A percentile compares a stretch with the other conserved stretches of the same genome.
Conservation (phyloP, 2,113 vertebrate genomes). For the Hemibagrus wyckioides region DNA sequence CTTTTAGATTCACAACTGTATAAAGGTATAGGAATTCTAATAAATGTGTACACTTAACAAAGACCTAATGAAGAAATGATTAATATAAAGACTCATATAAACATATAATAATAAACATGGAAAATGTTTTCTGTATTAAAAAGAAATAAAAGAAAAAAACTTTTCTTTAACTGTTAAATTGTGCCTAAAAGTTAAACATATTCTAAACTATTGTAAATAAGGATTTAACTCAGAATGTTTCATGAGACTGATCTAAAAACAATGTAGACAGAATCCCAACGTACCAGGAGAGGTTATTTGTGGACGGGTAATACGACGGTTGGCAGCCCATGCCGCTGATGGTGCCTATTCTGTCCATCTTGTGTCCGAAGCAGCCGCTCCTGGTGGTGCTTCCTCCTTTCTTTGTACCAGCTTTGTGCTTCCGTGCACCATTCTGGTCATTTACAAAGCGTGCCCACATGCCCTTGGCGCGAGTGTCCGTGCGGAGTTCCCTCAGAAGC, state of each 20-base stretch:
- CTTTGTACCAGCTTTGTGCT: slow-evolving; percentile 80
- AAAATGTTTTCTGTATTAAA: not conserved
- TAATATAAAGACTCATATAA: not conserved
- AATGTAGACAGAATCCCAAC: slow-evolving; percentile 50
- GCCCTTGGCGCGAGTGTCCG: slow-evolving; percentile 79
- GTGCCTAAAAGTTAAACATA: not conserved
- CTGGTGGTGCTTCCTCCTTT: slow-evolving; percentile 77
- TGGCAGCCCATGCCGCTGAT: slow-evolving; percentile 96
- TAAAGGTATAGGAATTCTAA: no score
- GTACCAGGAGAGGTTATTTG: slow-evolving; percentile 71
- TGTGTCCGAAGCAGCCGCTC: slow-evolving; percentile 93
- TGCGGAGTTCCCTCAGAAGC: slow-evolving; percentile 81
- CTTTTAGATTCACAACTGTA: not conserved
- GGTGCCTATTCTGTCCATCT: slow-evolving; percentile 95
- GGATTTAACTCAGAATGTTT: not conserved
- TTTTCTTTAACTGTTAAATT: not conserved
- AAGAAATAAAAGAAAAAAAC: not conserved
- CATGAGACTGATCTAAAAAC: not conserved
- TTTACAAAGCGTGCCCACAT: slow-evolving; percentile 83
- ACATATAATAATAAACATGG: not conserved
- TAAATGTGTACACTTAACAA: not conserved
- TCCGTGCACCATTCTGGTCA: slow-evolving; percentile 78
- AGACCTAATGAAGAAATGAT: not conserved
- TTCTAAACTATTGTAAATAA: not conserved
- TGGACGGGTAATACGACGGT: slow-evolving; percentile 49